Conservation (phyloP, 2,113 vertebrate species). For the Brachionichthys hirsutus region DNA sequence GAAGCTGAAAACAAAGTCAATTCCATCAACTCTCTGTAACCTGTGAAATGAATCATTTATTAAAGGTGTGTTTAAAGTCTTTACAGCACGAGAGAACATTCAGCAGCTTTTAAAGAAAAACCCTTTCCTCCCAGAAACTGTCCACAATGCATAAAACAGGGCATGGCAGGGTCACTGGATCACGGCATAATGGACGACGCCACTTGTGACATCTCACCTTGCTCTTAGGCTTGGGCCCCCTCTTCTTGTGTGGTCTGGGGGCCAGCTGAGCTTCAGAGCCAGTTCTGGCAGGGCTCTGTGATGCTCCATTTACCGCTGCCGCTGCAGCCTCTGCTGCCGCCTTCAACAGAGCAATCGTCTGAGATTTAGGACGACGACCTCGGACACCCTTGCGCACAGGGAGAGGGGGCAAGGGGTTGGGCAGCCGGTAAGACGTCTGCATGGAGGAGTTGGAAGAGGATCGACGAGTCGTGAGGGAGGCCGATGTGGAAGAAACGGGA, state of each 20-base stretch:
- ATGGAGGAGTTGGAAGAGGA: slow-evolving; percentile 83
- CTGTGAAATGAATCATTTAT: slow-evolving; percentile 29
- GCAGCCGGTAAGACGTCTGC: slow-evolving; percentile 88
- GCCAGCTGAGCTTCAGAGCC: slow-evolving; percentile 76
- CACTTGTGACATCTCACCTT: slow-evolving; percentile 81
- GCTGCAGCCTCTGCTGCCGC: slow-evolving; percentile 77
- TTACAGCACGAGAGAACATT: not conserved
- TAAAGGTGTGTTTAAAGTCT: slow-evolving; percentile 21
- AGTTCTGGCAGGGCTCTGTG: slow-evolving; percentile 66
- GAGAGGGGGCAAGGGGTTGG: slow-evolving; percentile 79
- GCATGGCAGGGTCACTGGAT: slow-evolving; percentile 15
- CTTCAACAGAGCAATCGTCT: slow-evolving; percentile 81
- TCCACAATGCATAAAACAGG: slow-evolving; percentile 4
- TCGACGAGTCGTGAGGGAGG: slow-evolving; percentile 80
- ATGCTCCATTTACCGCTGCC: slow-evolving; percentile 78
- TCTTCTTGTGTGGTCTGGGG: slow-evolving; percentile 84
- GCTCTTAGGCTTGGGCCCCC: slow-evolving; percentile 84
- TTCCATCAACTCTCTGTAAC: slow-evolving; percentile 35
- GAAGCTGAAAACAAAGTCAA: slow-evolving; percentile 42
- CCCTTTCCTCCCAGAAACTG: not conserved
- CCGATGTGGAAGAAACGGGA: slow-evolving; percentile 79
- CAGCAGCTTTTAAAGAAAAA: not conserved
- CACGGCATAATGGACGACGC: slow-evolving; percentile 19
- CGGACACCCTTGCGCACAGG: slow-evolving; percentile 83
- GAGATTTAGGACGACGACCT: slow-evolving; percentile 82